phyloP scores from a whole-genome alignment of 2,888 invertebrate genomes.

The Eustalomyia histrio region DNA sequence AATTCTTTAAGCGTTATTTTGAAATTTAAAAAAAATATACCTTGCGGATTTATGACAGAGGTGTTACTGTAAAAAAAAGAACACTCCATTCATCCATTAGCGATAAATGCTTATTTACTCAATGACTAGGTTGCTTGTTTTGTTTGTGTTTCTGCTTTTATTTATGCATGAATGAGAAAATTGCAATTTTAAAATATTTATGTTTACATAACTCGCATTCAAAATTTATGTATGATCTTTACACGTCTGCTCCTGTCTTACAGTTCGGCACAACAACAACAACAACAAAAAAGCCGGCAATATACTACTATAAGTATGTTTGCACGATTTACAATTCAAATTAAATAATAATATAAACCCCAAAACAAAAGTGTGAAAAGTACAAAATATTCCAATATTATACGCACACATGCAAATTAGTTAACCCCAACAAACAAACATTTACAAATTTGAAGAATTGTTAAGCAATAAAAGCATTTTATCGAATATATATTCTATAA shows the following conservation, averaged over 20 bases:
- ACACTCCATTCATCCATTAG: slow-evolving; percentile 50
- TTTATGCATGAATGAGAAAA: slow-evolving; percentile 62
- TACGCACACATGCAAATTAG: not conserved
- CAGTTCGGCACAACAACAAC: not conserved
- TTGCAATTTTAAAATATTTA: slow-evolving; percentile 49
- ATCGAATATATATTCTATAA: too few species aligned
- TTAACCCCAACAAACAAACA: not conserved
- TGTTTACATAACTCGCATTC: slow-evolving; percentile 35
- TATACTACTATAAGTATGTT: not conserved
- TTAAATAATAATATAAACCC: slow-evolving; percentile 49
- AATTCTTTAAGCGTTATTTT: not conserved
- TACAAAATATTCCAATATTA: slow-evolving; percentile 22
- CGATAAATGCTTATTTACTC: slow-evolving; percentile 58
- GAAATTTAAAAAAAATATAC: not conserved
- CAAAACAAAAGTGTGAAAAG: slow-evolving; percentile 55
- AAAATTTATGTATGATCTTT: slow-evolving; percentile 47
- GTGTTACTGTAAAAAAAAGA: not conserved
- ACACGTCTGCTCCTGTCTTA: slow-evolving; percentile 20
- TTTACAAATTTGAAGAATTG: not conserved
- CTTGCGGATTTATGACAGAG: not conserved
- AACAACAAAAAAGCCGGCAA: not conserved
- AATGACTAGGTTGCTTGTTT: slow-evolving; percentile 30
- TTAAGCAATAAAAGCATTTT: too few species aligned
- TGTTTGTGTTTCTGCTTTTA: slow-evolving; percentile 11
- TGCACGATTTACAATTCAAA: slow-evolving; percentile 58